phyloP scores from a whole-genome alignment of 2,797 vertebrate species.

The Gastrophryne carolinensis region DNA sequence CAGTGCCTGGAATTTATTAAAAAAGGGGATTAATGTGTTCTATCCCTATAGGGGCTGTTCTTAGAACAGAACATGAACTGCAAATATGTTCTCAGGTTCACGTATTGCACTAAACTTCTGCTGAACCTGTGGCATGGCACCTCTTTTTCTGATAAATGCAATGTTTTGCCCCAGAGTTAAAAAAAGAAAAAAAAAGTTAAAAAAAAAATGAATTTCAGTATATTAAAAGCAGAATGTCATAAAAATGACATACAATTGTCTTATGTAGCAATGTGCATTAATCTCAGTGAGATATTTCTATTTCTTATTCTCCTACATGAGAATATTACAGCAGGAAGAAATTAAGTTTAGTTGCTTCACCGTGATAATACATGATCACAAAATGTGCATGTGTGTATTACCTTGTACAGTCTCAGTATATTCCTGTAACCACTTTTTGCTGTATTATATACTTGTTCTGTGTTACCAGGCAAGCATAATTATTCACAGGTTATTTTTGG shows the following conservation, averaged over 20 bases:
- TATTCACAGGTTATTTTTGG: conserved; percentile 84
- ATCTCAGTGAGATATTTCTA: conserved; percentile 99
- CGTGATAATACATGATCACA: conserved; percentile 98
- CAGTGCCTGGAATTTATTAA: conserved; percentile 22
- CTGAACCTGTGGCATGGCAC: conserved; percentile 89
- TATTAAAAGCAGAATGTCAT: conserved; percentile 75
- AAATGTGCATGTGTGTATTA: conserved; percentile 92
- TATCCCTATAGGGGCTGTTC: conserved; percentile 10
- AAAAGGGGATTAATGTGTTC: conserved; percentile 22
- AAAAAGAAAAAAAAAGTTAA: conserved; percentile 60
- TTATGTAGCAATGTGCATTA: conserved; percentile 99
- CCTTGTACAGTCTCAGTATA: conserved; percentile 90
- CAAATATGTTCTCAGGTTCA: conserved; percentile 88
- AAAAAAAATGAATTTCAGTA: conserved; percentile 73
- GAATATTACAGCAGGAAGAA: conserved; percentile 93
- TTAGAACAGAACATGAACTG: conserved; percentile 67
- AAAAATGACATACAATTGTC: conserved; percentile 93
- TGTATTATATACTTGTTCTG: conserved; percentile 77
- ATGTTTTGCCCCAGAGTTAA: conserved; percentile 80
- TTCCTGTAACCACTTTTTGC: conserved; percentile 92
- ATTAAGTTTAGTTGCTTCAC: conserved; percentile 89
- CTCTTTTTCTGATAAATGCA: conserved; percentile 94
- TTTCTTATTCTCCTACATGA: conserved; percentile 99
- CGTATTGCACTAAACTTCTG: conserved; percentile 97
- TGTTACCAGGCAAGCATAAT: conserved; percentile 79